phyloP scores from a whole-genome alignment of 2,797 vertebrate species.

The Brachyrhaphis roseni region DNA sequence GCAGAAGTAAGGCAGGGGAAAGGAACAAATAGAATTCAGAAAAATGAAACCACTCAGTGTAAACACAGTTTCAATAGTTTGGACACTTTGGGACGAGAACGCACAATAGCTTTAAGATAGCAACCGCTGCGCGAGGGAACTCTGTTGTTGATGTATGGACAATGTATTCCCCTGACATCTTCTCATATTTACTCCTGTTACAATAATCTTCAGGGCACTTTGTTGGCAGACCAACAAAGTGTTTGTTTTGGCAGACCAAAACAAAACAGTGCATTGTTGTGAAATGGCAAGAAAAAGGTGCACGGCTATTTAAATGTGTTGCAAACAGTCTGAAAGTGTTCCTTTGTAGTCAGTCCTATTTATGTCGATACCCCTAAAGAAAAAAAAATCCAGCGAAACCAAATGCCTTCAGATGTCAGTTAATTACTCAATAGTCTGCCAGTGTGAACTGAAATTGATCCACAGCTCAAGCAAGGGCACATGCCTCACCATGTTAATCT shows the following conservation, averaged over 20 bases:
- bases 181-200: background rate
- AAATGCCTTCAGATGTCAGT: background rate
- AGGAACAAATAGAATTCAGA: background rate
- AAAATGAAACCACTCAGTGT: constrained; percentile 1
- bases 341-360: background rate
- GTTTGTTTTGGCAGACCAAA: background rate
- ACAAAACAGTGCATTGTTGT: background rate
- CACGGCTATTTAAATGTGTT: background rate
- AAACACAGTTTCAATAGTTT: background rate
- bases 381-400: background rate
- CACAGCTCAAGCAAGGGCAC: background rate
- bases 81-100: background rate
- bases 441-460: background rate
- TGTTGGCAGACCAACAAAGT: too few relatives aligned
- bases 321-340: background rate
- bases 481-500: background rate
- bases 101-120: background rate
- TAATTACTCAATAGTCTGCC: background rate
- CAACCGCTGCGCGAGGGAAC: background rate
- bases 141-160: background rate
- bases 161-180: background rate
- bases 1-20: constrained; percentile 4
- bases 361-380: background rate
- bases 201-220: background rate
- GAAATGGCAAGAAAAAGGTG: background rate